Conservation (phyloP, 2,888 invertebrate species). For the Caenorhabditis japonica region DNA sequence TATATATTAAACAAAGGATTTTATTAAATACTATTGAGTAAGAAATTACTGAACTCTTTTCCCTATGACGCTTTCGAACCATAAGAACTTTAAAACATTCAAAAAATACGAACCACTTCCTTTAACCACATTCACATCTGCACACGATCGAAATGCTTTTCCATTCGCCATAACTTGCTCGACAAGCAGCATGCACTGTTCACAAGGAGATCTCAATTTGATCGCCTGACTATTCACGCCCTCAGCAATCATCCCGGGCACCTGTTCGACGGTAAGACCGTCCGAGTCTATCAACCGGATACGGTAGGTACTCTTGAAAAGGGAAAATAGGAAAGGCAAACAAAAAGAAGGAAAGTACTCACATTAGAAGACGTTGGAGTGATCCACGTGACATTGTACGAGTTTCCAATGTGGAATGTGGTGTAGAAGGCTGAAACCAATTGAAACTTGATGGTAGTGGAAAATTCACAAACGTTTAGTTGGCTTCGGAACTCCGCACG, state of each 20-base stretch:
- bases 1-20: no score
- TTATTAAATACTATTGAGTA: no score
- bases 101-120: slow-evolving; percentile 23
- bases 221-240: not conserved
- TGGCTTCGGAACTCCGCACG: slow-evolving; percentile 73
- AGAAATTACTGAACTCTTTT: no score
- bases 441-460: not conserved
- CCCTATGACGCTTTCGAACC: no score
- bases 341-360: not conserved
- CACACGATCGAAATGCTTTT: slow-evolving; percentile 89
- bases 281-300: slow-evolving; percentile 61
- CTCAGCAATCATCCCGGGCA: slow-evolving; percentile 33
- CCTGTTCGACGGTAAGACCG: slow-evolving; percentile 62
- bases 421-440: slow-evolving; percentile 60
- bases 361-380: slow-evolving; percentile 21
- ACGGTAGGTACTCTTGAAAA: slow-evolving; percentile 66
- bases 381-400: slow-evolving; percentile 57
- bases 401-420: slow-evolving; percentile 52
- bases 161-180: slow-evolving; percentile 90
- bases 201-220: slow-evolving; percentile 53
- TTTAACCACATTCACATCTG: slow-evolving; percentile 83
- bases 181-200: slow-evolving; percentile 86
- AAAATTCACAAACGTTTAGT: slow-evolving; percentile 54
- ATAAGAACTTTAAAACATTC: no score
- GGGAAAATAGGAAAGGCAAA: not conserved